Evolutionary conservation across 2,888 invertebrate species (phyloP), one percentile per base, ranked within the genome.

Genomic region (Pyrrhia umbra): DNA sequence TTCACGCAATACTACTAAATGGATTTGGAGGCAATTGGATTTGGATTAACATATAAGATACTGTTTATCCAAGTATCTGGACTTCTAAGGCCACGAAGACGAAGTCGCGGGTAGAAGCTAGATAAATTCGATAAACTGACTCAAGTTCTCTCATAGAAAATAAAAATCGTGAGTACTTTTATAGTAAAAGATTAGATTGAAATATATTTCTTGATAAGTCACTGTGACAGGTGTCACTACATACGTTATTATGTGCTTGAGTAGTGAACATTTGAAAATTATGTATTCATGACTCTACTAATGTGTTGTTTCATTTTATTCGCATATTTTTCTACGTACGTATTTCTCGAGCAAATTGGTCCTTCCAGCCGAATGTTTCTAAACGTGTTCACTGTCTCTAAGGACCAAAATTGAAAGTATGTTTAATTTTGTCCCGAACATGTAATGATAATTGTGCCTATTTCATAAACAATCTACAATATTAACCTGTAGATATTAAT

Each of bases 321-420:
- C 20, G 4, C 43, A 16, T 42, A 9, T 9, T 18, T 51, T 39
- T 15, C 6, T 46, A 10, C n/a, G 6, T 1, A 9, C 6, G n/a
- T 16, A 1, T 10, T 6, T 2, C 2, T 1, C 8, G 6, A 8
- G 3, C 21, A n/a, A 30, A 4, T 16, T n/a, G 21, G 21, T 27
- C 10, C 9, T 46, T 47, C 25, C 13, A 45, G 6, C 16, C 13
- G n/a, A 10, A 6, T 34, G 9, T 16, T 2, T 21, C 18, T 6
- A 9, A 1, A 6, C 13, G 18, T 34, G 4, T 34, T 15, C 40
- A 2, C 5, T 23, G 34, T 13, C 16, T 62, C 42, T 30, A 63
- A 62, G 42, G 42, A 43, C 34, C 18, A 25, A 34, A 6, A 27
- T 27, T 61, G 9, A 37, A n/a, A 10, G 15, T 34, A 34, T 34